phyloP scores from a whole-genome alignment of 2,888 invertebrate genomes.

The Trissolcus japonicus region DNA sequence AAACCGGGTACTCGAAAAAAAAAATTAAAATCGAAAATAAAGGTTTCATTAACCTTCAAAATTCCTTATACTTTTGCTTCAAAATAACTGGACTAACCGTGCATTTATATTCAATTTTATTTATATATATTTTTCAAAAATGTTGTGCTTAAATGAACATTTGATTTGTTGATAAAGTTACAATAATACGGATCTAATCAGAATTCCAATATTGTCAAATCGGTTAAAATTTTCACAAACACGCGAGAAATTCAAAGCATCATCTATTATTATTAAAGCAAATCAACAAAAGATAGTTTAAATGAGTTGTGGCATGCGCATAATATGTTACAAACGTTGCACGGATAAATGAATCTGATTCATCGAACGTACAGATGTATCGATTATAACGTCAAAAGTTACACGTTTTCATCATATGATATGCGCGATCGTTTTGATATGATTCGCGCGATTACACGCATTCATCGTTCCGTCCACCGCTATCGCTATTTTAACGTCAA shows the following conservation, averaged over 20 bases:
- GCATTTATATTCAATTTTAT: too few species aligned
- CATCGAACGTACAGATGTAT: constrained; percentile 48
- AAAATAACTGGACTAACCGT: too few species aligned
- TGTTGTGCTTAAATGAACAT: too few species aligned
- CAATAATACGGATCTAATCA: not conserved
- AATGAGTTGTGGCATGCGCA: constrained; percentile 37
- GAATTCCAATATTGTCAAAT: constrained; percentile 8
- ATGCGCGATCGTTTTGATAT: constrained; percentile 55
- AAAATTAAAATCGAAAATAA: too few species aligned
- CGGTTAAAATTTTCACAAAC: not conserved
- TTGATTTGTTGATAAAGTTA: too few species aligned
- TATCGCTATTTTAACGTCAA: constrained; percentile 58
- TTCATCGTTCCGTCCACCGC: constrained; percentile 52
- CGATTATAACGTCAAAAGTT: constrained; percentile 54
- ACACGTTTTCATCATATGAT: constrained; percentile 53
- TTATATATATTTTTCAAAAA: too few species aligned
- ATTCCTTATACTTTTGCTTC: not conserved
- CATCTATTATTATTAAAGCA: constrained; percentile 21
- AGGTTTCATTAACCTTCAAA: not conserved
- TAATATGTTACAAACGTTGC: constrained; percentile 34
- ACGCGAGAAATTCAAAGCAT: not conserved
- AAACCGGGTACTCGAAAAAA: constrained; percentile 25
- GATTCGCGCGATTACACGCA: constrained; percentile 57
- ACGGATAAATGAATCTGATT: constrained; percentile 50
- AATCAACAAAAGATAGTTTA: constrained; percentile 34